These are phyloP conservation scores for Zaprionus lineosus DNA, from an alignment of 2,888 invertebrate species.

Conservation along the genomic window DNA sequence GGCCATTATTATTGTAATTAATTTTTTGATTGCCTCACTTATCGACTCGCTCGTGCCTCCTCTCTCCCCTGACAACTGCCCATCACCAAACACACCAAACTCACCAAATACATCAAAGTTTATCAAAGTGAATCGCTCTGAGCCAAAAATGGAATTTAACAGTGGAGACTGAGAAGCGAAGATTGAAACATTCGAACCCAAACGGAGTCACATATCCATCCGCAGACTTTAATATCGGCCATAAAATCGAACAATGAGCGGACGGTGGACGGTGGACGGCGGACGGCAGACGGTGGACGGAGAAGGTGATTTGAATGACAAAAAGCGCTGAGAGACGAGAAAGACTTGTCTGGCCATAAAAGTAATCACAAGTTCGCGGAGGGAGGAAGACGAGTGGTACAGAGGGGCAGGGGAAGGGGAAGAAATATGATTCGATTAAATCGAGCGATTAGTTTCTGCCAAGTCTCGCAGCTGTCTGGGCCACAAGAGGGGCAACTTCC, in stretches of 20 bases:
- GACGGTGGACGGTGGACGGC: slow-evolving; percentile 33
- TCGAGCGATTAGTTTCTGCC: slow-evolving; percentile 54
- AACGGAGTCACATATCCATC: slow-evolving; percentile 58
- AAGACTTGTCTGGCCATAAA: slow-evolving; percentile 5
- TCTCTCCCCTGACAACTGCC: no score
- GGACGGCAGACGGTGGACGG: slow-evolving; percentile 31
- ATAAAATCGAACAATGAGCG: slow-evolving; percentile 44
- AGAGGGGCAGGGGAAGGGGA: slow-evolving; percentile 18
- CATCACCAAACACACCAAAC: no score
- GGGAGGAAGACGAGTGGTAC: slow-evolving; percentile 32
- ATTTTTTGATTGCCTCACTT: no score
- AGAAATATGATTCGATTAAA: slow-evolving; percentile 55
- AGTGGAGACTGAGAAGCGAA: slow-evolving; percentile 27
- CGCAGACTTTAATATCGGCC: slow-evolving; percentile 48
- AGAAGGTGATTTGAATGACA: slow-evolving; percentile 62
- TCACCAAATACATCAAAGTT: slow-evolving; percentile 5
- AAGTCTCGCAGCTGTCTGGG: slow-evolving; percentile 47
- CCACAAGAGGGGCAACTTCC: slow-evolving; percentile 49
- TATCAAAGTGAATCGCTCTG: slow-evolving; percentile 35
- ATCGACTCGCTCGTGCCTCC: no score
- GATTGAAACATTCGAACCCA: slow-evolving; percentile 59
- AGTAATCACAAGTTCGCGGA: slow-evolving; percentile 32
- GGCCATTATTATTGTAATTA: no score
- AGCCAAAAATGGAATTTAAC: slow-evolving; percentile 41
- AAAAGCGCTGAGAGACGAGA: slow-evolving; percentile 36